Evolutionary conservation across 2,888 invertebrate genomes (phyloP), one percentile per base, ranked within the genome.

Genomic region (Nomada fabriciana): DNA sequence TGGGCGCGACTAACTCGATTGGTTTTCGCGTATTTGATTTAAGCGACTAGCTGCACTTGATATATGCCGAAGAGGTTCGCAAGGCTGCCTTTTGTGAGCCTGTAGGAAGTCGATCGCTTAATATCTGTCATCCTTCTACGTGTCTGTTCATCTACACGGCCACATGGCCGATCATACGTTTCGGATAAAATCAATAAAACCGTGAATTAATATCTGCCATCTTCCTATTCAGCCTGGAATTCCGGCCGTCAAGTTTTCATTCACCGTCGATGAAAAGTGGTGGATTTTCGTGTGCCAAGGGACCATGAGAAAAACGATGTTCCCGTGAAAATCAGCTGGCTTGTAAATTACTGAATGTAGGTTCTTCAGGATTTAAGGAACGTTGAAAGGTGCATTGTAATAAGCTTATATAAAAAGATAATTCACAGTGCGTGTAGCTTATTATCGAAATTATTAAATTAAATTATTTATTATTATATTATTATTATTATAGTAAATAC

Each of bases 181-280:
- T 42, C 3, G 59, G 43, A 67, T 55, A 61, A 67, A 78, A 78
- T 78, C 77, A 61, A 78, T 78, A 78, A 55, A 75, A 53, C 55
- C 53, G 53, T 67, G 75, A 74, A 78, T 78, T 78, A 78, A 78
- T 78, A 67, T 65, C 77, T 61, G 53, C 60, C 77, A 73, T 29
- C 57, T 36, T 36, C 20, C 60, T 36, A 75, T 67, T 67, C 67
- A 25, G 15, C 43, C 10, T 36, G 36, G 53, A 78, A 67, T 77
- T 74, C 52, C 65, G 3, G 10, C 2, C 60, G 74, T 73, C 74
- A 15, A 59, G 42, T 77, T 74, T 71, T 63, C 71, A 71, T 61
- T 71, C 52, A 53, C 25, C 72, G 23, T 2, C 52, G 42, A 63
- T 63, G 63, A 72, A 72, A 72, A 72, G 53, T 64, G 64, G 53